Conservation (phyloP, 2,888 invertebrate species). For the Agelastica alni region DNA sequence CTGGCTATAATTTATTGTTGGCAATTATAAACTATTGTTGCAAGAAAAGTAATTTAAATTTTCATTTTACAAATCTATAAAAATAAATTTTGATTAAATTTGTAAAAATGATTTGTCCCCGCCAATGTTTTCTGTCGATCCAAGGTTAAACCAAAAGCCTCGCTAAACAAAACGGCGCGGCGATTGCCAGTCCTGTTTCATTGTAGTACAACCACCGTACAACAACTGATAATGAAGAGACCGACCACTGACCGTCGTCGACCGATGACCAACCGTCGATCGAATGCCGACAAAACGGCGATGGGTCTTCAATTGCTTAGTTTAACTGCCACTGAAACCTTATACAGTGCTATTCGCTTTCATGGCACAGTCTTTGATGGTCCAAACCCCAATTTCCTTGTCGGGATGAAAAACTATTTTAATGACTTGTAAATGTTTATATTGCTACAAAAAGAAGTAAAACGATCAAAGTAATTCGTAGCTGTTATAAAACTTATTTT, state of each 20-base stretch:
- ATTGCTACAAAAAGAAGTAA: too few relatives aligned
- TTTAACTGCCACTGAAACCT: conserved; percentile 30
- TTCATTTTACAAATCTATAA: too few relatives aligned
- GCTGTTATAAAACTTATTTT: too few relatives aligned
- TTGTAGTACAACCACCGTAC: too few relatives aligned
- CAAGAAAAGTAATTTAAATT: too few relatives aligned
- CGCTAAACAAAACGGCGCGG: conserved; percentile 29
- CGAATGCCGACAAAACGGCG: conserved; percentile 18
- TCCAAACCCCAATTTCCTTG: conserved; percentile 14
- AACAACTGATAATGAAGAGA: conserved; percentile 43
- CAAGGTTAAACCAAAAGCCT: conserved; percentile 6
- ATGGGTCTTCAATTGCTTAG: conserved; percentile 29
- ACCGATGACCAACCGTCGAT: conserved; percentile 17
- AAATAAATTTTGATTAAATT: too few relatives aligned
- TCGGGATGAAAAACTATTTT: conserved; percentile 9
- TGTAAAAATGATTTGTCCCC: conserved; percentile 7
- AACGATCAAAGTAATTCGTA: too few relatives aligned
- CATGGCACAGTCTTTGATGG: conserved; percentile 14
- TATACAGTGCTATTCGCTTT: conserved; percentile 26
- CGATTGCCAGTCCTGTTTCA: conserved; percentile 39
- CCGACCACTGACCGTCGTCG: conserved; percentile 14
- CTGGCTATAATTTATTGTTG: too few relatives aligned
- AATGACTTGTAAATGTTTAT: conserved; percentile 4
- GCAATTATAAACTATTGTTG: too few relatives aligned
- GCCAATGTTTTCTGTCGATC: conserved; percentile 20